Percentiles rank a stretch among this genome's conserved stretches.
Evolutionary conservation across 2,888 invertebrate species (phyloP).

Genomic region (Muschampia plurimacula): DNA sequence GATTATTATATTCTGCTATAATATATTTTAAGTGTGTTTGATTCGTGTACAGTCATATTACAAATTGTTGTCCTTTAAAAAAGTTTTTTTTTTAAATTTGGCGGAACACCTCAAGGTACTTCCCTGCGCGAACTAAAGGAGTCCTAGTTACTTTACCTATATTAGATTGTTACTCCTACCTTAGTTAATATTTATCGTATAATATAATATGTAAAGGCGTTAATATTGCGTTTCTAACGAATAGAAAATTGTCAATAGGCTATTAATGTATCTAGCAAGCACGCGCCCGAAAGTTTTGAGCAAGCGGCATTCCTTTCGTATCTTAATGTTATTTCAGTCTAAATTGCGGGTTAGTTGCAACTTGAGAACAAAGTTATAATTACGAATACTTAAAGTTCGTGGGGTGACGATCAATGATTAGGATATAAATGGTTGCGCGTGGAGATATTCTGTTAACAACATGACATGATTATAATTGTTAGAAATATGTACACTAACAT

Average conservation of each 20-base stretch:
- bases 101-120: too few relatives aligned
- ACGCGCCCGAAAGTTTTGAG: constrained; percentile 21
- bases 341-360: constrained; percentile 25
- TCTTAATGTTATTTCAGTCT: constrained; percentile 33
- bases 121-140: too few relatives aligned
- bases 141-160: too few relatives aligned
- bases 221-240: not conserved
- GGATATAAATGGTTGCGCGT: constrained; percentile 24
- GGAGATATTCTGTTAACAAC: constrained; percentile 23
- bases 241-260: constrained; percentile 13
- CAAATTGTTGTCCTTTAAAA: too few relatives aligned
- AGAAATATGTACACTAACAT: not conserved
- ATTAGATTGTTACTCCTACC: too few relatives aligned
- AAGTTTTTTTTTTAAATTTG: too few relatives aligned
- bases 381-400: constrained; percentile 33
- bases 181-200: too few relatives aligned
- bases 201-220: too few relatives aligned
- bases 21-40: too few relatives aligned
- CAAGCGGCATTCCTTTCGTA: constrained; percentile 20
- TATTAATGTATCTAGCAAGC: constrained; percentile 9
- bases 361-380: constrained; percentile 28
- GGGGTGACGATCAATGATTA: constrained; percentile 31
- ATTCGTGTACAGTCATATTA: too few relatives aligned
- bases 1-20: too few relatives aligned
- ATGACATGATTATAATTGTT: not conserved